phyloP scores from a whole-genome alignment of 2,888 invertebrate genomes.

The Tolmerus cingulatus region DNA sequence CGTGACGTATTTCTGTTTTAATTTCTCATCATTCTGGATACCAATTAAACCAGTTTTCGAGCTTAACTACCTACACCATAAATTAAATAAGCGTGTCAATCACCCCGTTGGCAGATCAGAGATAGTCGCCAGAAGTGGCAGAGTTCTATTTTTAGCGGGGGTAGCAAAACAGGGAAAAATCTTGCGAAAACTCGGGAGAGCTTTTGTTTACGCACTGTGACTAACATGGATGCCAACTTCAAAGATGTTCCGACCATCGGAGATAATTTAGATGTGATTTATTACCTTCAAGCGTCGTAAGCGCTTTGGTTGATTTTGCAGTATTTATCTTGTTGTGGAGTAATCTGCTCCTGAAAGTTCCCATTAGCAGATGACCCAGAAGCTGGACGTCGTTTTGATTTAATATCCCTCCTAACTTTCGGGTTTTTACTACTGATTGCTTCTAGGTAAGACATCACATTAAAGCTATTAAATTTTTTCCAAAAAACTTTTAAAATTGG shows the following conservation, averaged over 20 bases:
- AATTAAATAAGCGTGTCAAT: background rate
- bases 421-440: background rate
- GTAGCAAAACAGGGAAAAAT: background rate
- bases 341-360: background rate
- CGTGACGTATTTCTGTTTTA: background rate
- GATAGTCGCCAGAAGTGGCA: background rate
- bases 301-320: background rate
- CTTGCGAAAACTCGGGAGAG: background rate
- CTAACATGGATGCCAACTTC: background rate
- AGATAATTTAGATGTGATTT: conserved; percentile 34
- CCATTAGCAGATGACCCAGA: background rate
- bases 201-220: conserved; percentile 30
- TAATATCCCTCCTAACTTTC: background rate
- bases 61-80: background rate
- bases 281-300: background rate
- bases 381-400: background rate
- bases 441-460: background rate
- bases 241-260: conserved; percentile 1
- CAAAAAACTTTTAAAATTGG: background rate
- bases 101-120: background rate
- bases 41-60: background rate
- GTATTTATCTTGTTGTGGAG: conserved; percentile 11
- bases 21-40: background rate
- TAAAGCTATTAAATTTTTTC: background rate
- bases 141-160: background rate